Evolutionary conservation across 2,888 invertebrate species (phyloP).

Genomic region (Altica lythri): DNA sequence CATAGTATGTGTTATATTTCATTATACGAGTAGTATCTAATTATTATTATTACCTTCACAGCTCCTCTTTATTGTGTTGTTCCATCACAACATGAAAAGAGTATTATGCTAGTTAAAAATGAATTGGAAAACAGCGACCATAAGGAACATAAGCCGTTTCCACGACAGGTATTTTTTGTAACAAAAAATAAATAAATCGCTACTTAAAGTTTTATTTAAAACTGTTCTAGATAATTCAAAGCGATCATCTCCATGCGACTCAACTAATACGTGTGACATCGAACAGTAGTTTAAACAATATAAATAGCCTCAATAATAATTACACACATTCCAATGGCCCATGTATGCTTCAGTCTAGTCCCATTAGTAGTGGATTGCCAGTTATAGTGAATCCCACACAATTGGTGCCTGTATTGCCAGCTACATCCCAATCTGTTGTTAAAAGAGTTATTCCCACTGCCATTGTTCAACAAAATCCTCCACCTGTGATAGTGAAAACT

Average conservation of each 20-base stretch:
- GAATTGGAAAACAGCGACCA: conserved; percentile 59
- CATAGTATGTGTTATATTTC: too few species aligned
- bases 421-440: conserved; percentile 54
- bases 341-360: conserved; percentile 56
- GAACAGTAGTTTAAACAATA: conserved; percentile 39
- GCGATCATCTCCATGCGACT: conserved; percentile 49
- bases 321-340: conserved; percentile 45
- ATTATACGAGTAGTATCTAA: neutral
- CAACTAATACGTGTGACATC: conserved; percentile 47
- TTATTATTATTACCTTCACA: conserved; percentile 39
- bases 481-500: conserved; percentile 52
- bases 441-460: conserved; percentile 49
- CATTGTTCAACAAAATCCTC: conserved; percentile 44
- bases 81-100: conserved; percentile 63
- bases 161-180: conserved; percentile 46
- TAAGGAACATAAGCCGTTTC: conserved; percentile 48
- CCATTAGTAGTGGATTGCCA: conserved; percentile 57
- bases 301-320: conserved; percentile 43
- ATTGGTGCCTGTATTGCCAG: conserved; percentile 73
- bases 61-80: conserved; percentile 53
- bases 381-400: conserved; percentile 84
- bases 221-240: conserved; percentile 49
- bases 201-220: neutral
- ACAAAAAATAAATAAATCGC: neutral
- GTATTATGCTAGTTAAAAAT: conserved; percentile 69